These are phyloP conservation scores for Pomatostomus ruficeps DNA, from an alignment of 2,113 vertebrate species.

Conservation along the genomic window DNA sequence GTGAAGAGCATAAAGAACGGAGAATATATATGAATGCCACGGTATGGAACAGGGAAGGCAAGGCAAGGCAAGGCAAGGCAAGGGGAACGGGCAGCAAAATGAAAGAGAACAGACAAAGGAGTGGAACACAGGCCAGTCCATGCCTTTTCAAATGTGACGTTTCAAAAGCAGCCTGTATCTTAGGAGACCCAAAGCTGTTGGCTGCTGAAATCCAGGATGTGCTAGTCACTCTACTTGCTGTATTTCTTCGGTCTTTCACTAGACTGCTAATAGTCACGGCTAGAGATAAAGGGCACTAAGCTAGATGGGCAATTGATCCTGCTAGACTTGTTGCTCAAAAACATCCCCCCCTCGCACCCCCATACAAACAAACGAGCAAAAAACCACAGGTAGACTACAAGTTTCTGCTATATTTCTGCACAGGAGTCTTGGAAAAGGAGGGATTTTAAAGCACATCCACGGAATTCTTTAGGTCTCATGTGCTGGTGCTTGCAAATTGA, in stretches of 20 bases:
- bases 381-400: neutral
- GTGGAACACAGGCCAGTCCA: neutral
- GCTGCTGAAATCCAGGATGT: neutral
- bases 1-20: neutral
- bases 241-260: neutral
- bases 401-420: neutral
- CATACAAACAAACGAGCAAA: neutral
- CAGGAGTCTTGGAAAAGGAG: neutral
- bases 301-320: neutral
- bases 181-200: neutral
- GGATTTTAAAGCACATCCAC: neutral
- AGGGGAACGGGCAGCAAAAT: neutral
- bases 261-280: neutral
- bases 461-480: neutral
- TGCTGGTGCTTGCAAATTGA: neutral
- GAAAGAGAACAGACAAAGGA: neutral
- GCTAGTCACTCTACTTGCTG: neutral
- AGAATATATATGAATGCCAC: neutral
- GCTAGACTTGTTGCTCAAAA: neutral
- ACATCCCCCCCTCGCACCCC: neutral
- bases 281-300: neutral
- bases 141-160: neutral
- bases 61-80: neutral
- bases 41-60: neutral
- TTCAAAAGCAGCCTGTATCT: neutral